phyloP scores from a whole-genome alignment of 2,888 invertebrate genomes.

The Argynnis bischoffii region DNA sequence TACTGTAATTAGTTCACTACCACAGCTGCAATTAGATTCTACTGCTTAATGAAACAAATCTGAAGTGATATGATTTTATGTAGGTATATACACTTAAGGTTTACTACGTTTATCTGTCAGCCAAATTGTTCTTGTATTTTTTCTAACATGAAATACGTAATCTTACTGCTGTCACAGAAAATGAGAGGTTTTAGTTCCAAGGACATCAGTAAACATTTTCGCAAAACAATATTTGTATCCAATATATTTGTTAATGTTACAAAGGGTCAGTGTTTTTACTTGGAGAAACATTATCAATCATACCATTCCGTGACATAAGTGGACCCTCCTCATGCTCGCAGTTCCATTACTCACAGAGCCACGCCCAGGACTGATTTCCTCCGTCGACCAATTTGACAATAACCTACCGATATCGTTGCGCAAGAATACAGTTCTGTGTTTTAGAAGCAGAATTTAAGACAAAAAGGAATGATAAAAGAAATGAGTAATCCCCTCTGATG shows the following conservation, averaged over 20 bases:
- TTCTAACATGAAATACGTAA: not conserved
- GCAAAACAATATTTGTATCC: conserved; percentile 37
- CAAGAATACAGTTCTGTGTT: conserved; percentile 29
- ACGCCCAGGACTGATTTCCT: conserved; percentile 74
- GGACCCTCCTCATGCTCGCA: conserved; percentile 78
- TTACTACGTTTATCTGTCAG: not conserved
- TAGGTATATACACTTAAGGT: not conserved
- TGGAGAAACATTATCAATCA: conserved; percentile 76
- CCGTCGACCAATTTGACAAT: conserved; percentile 58
- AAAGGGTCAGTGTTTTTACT: conserved; percentile 73
- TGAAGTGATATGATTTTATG: conserved; percentile 6
- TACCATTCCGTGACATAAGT: conserved; percentile 78
- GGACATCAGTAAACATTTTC: conserved; percentile 21
- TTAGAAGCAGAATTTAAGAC: conserved; percentile 23
- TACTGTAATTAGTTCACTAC: conserved; percentile 28
- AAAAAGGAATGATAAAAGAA: conserved; percentile 36
- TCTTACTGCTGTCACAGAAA: conserved; percentile 18
- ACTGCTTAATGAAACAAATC: conserved; percentile 26
- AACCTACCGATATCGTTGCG: conserved; percentile 43
- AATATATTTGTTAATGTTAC: conserved; percentile 46
- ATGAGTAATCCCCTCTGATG: conserved; percentile 35
- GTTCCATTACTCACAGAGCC: conserved; percentile 77
- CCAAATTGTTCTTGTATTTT: not conserved
- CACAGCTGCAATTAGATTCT: conserved; percentile 21
- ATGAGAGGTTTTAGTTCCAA: conserved; percentile 24